phyloP scores from a whole-genome alignment of 2,113 vertebrate genomes.

The Platycercus adscitus region DNA sequence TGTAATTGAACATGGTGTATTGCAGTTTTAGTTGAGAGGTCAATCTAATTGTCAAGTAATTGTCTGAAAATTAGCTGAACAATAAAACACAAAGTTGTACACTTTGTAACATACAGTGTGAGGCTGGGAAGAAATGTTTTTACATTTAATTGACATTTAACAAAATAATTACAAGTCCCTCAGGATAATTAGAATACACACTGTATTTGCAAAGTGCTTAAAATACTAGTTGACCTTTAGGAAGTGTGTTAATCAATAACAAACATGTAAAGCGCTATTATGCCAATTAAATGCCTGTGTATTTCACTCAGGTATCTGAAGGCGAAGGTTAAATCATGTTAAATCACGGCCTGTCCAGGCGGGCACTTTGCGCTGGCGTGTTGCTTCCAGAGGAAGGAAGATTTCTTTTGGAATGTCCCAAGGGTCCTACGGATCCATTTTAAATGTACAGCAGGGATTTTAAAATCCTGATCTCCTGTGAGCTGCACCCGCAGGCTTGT shows the following conservation, averaged over 20 bases:
- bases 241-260: conserved; percentile 57
- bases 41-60: conserved; percentile 24
- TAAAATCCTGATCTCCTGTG: neutral
- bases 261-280: conserved; percentile 30
- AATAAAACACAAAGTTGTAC: conserved; percentile 20
- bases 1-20: neutral
- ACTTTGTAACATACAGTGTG: neutral
- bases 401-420: neutral
- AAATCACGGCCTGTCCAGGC: neutral
- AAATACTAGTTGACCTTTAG: conserved; percentile 64
- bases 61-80: conserved; percentile 26
- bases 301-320: neutral
- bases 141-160: conserved; percentile 71
- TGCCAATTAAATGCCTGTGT: conserved; percentile 42
- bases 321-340: conserved; percentile 31
- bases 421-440: neutral
- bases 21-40: conserved; percentile 11
- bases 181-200: conserved; percentile 53
- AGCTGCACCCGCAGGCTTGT: neutral
- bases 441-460: neutral
- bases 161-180: conserved; percentile 60
- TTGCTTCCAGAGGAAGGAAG: neutral
- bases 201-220: conserved; percentile 39
- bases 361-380: neutral
- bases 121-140: neutral